Conservation (phyloP, 2,113 vertebrate genomes). For the Lichenostomus cassidix region DNA sequence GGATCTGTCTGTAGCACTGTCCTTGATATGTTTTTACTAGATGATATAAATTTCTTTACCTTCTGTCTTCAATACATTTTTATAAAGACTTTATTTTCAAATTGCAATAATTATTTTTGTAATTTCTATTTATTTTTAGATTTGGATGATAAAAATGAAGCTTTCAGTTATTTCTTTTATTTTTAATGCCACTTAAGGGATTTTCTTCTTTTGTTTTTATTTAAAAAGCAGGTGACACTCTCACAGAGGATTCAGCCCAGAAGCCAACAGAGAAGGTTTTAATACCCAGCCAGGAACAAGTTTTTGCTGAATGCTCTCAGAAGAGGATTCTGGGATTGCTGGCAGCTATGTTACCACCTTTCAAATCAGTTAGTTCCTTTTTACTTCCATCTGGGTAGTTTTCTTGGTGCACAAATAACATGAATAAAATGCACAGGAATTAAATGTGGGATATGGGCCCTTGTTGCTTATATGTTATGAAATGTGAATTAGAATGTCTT, state of each 20-base stretch:
- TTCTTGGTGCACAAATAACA: neutral
- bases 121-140: neutral
- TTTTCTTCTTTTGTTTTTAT: neutral
- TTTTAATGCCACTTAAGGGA: neutral
- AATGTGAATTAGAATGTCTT: neutral
- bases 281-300: slow-evolving; percentile 85
- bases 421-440: neutral
- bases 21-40: neutral
- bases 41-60: neutral
- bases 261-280: slow-evolving; percentile 74
- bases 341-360: slow-evolving; percentile 92
- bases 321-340: slow-evolving; percentile 94
- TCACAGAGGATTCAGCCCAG: slow-evolving; percentile 52
- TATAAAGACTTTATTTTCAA: neutral
- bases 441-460: neutral
- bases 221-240: slow-evolving; percentile 45
- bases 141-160: neutral
- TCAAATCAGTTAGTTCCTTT: slow-evolving; percentile 81
- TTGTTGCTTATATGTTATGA: neutral
- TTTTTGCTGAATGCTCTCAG: slow-evolving; percentile 95
- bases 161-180: neutral
- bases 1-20: neutral
- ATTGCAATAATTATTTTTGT: neutral
- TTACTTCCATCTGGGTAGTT: neutral
- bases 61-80: neutral